Base-by-base conservation (phyloP, 2,113 vertebrate genomes). In the Ciconia maguari region DNA sequence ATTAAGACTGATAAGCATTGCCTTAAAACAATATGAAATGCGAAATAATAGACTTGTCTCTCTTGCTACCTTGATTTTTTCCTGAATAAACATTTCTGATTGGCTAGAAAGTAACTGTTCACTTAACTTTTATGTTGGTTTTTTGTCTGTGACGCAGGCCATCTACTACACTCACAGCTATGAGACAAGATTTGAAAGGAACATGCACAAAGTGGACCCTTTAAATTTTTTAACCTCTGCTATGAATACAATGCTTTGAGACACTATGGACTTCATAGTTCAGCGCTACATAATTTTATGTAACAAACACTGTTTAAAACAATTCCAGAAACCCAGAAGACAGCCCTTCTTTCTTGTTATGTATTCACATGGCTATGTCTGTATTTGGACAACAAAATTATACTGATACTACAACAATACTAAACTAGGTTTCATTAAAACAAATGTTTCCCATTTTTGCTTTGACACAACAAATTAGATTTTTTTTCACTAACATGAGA, bases 361-460 rank as follows among this genome's bases (percentile, higher is more conserved):
- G 3, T 32, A 83, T 14, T 72, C 77, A 71, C 77, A 51, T 4
- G 49, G 41, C n/a, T 57, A 55, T 48, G 32, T 75, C 81, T 92
- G 14, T 83, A 92, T 61, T 90, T 87, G 49, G 84, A 79, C 25
- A 96, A 75, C 34, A 79, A 55, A 93, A 75, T 17, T 61, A 76
- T 49, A 93, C 19, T 89, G 70, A 54, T 55, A 68, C 86, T 58
- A 82, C 71, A 94, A 89, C 13, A 87, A 12, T 15, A 89, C 2
- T 74, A 72, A 86, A 60, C 4, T n/a, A 81, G 15, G 18, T 75
- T 96, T 94, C 91, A 51, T 65, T 84, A 71, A 94, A 96, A 94
- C 41, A 87, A 78, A 30, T 54, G 38, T 79, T 96, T 94, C 65
- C 69, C 44, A 81, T 68, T 96, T 95, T 94, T 46, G 12, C 86